Evolutionary conservation across 1,140 invertebrate species (phyloP), one percentile per base, ranked within the genome.

Genomic region (Ladona fulva): DNA sequence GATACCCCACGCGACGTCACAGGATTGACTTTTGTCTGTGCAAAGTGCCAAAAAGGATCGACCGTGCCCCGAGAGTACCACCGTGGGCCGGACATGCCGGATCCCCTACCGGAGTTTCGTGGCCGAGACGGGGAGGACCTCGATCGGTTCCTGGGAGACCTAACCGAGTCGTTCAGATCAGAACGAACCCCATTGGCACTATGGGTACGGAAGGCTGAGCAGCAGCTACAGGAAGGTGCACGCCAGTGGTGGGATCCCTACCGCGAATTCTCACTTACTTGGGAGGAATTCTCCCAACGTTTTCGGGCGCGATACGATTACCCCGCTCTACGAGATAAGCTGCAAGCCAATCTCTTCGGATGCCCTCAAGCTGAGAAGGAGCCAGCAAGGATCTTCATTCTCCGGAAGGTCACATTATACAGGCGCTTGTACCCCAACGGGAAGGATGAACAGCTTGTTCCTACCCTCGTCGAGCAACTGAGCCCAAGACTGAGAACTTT

Each of bases 401-500:
- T n/a, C n/a, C n/a, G n/a, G n/a, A n/a, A n/a, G n/a, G n/a, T n/a
- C n/a, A n/a, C n/a, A n/a, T n/a, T n/a, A n/a, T n/a, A n/a, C n/a
- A n/a, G n/a, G n/a, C n/a, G n/a, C n/a, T n/a, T n/a, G n/a, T n/a
- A n/a, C n/a, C n/a, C n/a, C n/a, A n/a, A n/a, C n/a, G n/a, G n/a
- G n/a, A n/a, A n/a, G n/a, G n/a, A n/a, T n/a, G n/a, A n/a, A n/a
- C n/a, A n/a, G n/a, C n/a, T n/a, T n/a, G n/a, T n/a, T n/a, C n/a
- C n/a, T n/a, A n/a, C n/a, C n/a, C n/a, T n/a, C n/a, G n/a, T n/a
- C n/a, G n/a, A n/a, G 0, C 80, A 81, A 24, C 77, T 82, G 3
- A 78, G 80, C 59, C 76, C 78, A 42, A 80, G 80, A 66, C 79
- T 79, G 24, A 75, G 78, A 19, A 14, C 80, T 10, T 80, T 77